Evolutionary conservation across 1,140 invertebrate genomes (phyloP).

Genomic region (Diachasmimorpha longicaudata): DNA sequence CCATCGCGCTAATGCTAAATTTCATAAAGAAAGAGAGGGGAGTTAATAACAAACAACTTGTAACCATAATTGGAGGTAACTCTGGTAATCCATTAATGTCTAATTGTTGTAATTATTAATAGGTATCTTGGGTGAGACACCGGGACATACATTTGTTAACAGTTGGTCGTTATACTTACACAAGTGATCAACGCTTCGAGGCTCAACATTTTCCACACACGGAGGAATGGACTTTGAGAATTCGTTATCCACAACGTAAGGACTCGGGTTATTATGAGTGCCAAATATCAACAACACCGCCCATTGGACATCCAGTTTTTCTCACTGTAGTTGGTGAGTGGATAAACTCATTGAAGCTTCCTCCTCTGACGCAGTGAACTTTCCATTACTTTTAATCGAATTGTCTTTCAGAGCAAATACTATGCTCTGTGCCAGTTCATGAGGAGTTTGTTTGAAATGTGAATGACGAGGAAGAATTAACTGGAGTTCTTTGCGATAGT

Average conservation of each 20-base stretch:
- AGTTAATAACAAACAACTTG: too few relatives aligned
- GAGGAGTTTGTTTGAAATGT: too few relatives aligned
- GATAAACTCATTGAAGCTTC: neutral
- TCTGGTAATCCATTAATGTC: neutral
- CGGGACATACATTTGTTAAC: conserved; percentile 65
- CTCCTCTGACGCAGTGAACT: neutral
- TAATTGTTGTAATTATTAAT: conserved; percentile 18
- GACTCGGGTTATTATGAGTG: conserved; percentile 81
- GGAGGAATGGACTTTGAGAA: conserved; percentile 70
- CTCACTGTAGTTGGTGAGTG: conserved; percentile 76
- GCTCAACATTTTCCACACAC: conserved; percentile 63
- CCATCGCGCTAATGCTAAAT: too few relatives aligned
- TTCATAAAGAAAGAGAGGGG: too few relatives aligned
- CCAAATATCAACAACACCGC: conserved; percentile 81
- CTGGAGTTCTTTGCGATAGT: too few relatives aligned
- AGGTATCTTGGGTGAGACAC: conserved; percentile 70
- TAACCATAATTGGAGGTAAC: neutral
- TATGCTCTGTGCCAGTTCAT: too few relatives aligned
- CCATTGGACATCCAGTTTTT: conserved; percentile 73
- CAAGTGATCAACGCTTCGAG: conserved; percentile 68
- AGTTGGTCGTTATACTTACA: conserved; percentile 67
- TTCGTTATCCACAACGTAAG: conserved; percentile 71
- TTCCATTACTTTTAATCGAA: too few relatives aligned
- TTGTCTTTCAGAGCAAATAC: too few relatives aligned
- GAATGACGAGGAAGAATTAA: too few relatives aligned